Conservation (phyloP, 2,888 invertebrate species). For the Drosophila dives region DNA sequence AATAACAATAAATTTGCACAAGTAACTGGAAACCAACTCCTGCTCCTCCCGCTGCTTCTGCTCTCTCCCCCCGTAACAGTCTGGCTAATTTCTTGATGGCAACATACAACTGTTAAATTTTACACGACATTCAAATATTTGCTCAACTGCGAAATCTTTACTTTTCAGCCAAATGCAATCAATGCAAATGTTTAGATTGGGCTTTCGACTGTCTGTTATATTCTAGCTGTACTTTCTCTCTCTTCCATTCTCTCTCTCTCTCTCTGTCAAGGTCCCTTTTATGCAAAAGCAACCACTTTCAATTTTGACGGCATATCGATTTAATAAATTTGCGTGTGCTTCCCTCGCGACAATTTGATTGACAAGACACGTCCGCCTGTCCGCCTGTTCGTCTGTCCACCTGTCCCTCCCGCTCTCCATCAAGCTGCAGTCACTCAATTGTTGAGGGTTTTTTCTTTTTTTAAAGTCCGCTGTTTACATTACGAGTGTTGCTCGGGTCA, state of each 20-base stretch:
- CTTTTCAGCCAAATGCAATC: slow-evolving; percentile 67
- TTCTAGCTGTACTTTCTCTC: neutral
- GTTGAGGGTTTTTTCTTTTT: slow-evolving; percentile 32
- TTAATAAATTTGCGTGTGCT: slow-evolving; percentile 79
- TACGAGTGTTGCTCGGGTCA: slow-evolving; percentile 40
- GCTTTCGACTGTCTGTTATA: slow-evolving; percentile 54
- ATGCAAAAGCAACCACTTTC: slow-evolving; percentile 71
- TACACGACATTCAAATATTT: slow-evolving; percentile 76
- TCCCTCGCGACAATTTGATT: slow-evolving; percentile 77
- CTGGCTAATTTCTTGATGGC: slow-evolving; percentile 55
- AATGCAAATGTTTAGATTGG: slow-evolving; percentile 78
- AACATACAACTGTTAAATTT: slow-evolving; percentile 71
- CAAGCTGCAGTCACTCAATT: slow-evolving; percentile 34
- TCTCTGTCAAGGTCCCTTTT: slow-evolving; percentile 59
- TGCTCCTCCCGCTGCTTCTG: neutral
- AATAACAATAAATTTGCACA: slow-evolving; percentile 79
- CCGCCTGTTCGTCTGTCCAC: neutral
- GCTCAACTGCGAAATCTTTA: slow-evolving; percentile 41
- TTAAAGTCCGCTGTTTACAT: slow-evolving; percentile 52
- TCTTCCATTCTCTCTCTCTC: neutral
- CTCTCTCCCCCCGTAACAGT: neutral
- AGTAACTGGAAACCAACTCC: slow-evolving; percentile 23
- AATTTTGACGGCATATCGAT: slow-evolving; percentile 79
- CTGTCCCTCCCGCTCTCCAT: slow-evolving; percentile 10
- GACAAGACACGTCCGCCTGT: slow-evolving; percentile 56